A percentile compares a stretch with the other conserved stretches of the same genome.
phyloP scores from a whole-genome alignment of 64 coral and sea anemone species.

The Dendronephthya gigantea region DNA sequence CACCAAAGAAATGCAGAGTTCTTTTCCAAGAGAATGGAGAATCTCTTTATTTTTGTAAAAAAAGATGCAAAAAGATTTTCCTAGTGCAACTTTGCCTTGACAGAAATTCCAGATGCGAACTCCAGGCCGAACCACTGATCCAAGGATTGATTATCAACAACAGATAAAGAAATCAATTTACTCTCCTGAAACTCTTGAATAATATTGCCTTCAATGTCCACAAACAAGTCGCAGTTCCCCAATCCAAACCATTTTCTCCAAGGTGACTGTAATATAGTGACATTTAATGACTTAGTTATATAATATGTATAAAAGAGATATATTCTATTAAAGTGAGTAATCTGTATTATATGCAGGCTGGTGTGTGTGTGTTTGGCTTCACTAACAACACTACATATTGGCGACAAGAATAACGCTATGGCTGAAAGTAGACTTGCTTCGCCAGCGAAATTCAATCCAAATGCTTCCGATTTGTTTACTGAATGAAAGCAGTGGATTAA shows the following conservation, averaged over 20 bases:
- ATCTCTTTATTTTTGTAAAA: neutral
- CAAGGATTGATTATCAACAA: neutral
- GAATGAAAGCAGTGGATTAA: too few species aligned
- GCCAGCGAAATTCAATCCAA: too few species aligned
- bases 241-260: constrained; percentile 4
- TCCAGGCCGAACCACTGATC: neutral
- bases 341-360: too few species aligned
- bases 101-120: neutral
- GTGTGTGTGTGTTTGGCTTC: too few species aligned
- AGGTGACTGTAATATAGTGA: neutral
- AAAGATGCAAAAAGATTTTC: neutral
- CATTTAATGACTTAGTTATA: too few species aligned
- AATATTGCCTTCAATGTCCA: neutral
- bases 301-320: too few species aligned
- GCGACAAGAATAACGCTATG: too few species aligned
- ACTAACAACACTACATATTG: too few species aligned
- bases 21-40: neutral
- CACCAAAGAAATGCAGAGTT: neutral
- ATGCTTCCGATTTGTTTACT: too few species aligned
- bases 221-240: neutral
- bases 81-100: neutral
- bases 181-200: neutral
- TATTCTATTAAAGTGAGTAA: too few species aligned
- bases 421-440: too few species aligned
- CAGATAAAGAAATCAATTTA: neutral